Percentiles rank a stretch among this genome's conserved stretches.
Conservation (phyloP, 1,140 invertebrate genomes). For the Trichonephila clavipes region DNA sequence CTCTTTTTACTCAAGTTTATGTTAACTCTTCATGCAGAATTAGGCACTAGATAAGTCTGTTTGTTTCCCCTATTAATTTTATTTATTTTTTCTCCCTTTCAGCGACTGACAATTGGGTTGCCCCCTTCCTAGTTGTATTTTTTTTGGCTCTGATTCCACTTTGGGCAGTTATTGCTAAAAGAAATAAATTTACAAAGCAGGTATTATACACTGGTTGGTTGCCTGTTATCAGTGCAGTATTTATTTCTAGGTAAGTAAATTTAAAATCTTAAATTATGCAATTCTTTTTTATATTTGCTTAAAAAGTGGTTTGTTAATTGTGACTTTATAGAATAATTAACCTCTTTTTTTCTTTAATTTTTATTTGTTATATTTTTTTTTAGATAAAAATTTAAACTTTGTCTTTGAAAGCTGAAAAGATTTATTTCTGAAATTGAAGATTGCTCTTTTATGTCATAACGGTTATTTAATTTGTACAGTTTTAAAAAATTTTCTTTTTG, state of each 20-base stretch:
- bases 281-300: too few species aligned
- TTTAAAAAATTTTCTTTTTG: too few species aligned
- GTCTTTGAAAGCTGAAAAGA: too few species aligned
- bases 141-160: slow-evolving; percentile 86
- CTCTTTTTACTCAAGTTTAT: too few species aligned
- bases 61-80: too few species aligned
- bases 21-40: too few species aligned
- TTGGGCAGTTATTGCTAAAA: slow-evolving; percentile 88
- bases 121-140: slow-evolving; percentile 67
- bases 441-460: too few species aligned
- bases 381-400: too few species aligned
- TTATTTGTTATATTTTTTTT: not conserved
- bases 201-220: slow-evolving; percentile 91
- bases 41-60: too few species aligned
- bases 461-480: too few species aligned
- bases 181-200: slow-evolving; percentile 88
- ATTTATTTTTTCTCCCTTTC: not conserved
- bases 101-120: slow-evolving; percentile 70
- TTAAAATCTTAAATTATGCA: not conserved
- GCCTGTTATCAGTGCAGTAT: slow-evolving; percentile 91
- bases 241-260: slow-evolving; percentile 88
- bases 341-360: not conserved
- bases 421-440: too few species aligned
- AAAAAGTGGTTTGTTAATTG: not conserved
- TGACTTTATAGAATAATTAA: not conserved